Conservation (phyloP, 2,888 invertebrate genomes). For the Endomychus coccineus region DNA sequence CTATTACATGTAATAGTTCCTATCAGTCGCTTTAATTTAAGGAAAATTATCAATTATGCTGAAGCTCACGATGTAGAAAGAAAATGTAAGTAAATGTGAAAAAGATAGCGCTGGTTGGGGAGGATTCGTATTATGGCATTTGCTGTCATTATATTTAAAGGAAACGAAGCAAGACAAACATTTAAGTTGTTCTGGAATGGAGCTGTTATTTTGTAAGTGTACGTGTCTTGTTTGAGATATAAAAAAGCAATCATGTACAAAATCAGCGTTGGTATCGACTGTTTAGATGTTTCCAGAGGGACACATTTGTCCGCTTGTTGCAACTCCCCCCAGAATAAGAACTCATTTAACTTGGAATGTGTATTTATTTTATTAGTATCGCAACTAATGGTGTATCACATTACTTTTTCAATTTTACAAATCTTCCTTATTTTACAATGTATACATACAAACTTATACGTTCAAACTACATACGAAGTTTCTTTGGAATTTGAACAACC, state of each 20-base stretch:
- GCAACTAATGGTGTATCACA: slow-evolving; percentile 43
- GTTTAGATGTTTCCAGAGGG: slow-evolving; percentile 45
- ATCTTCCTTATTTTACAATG: slow-evolving; percentile 16
- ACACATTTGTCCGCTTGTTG: slow-evolving; percentile 44
- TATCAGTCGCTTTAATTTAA: too few relatives aligned
- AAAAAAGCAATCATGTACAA: slow-evolving; percentile 47
- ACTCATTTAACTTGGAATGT: slow-evolving; percentile 47
- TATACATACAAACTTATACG: too few relatives aligned
- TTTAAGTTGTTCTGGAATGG: slow-evolving; percentile 43
- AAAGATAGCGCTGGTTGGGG: too few relatives aligned
- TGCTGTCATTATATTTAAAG: slow-evolving; percentile 39
- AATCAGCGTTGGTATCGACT: slow-evolving; percentile 45
- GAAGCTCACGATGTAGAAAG: too few relatives aligned
- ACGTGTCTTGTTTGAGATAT: slow-evolving; percentile 45
- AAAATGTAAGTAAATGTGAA: too few relatives aligned
- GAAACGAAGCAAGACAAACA: slow-evolving; percentile 42
- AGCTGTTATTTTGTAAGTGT: slow-evolving; percentile 43
- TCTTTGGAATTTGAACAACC: too few relatives aligned
- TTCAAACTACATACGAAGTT: too few relatives aligned
- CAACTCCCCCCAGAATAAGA: slow-evolving; percentile 41
- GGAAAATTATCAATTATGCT: too few relatives aligned
- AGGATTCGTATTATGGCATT: slow-evolving; percentile 35
- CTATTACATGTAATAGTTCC: too few relatives aligned
- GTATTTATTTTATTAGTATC: slow-evolving; percentile 45
- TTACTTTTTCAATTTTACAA: slow-evolving; percentile 29